A percentile compares a stretch with the other conserved stretches of the same genome.
Evolutionary conservation across 2,797 vertebrate genomes (phyloP).

Genomic region (Heterohyrax brucei): DNA sequence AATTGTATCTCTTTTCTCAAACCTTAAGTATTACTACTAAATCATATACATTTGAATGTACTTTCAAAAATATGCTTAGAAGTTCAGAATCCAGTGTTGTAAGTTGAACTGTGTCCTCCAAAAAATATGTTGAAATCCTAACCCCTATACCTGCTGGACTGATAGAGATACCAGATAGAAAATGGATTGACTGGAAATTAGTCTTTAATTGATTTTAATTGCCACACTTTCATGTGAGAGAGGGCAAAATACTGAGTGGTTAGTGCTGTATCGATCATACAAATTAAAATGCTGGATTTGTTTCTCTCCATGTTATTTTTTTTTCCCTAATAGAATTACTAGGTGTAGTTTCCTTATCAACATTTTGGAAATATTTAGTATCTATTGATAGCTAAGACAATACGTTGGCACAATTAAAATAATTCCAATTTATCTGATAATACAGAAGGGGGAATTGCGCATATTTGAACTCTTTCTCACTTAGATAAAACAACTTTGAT

Average conservation of each 20-base stretch:
- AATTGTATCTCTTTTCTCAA: slow-evolving; percentile 67
- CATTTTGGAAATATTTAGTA: background rate
- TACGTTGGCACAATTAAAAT: background rate
- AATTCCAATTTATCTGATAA: background rate
- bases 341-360: background rate
- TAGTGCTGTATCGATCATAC: background rate
- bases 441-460: background rate
- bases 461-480: background rate
- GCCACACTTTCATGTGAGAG: background rate
- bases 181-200: background rate
- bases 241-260: background rate
- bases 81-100: slow-evolving; percentile 28
- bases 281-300: background rate
- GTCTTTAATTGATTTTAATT: background rate
- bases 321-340: background rate
- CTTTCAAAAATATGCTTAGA: slow-evolving; percentile 72
- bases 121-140: background rate
- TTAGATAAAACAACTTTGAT: slow-evolving; percentile 33
- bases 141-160: background rate
- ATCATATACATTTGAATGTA: slow-evolving; percentile 64
- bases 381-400: background rate
- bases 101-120: background rate
- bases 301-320: background rate
- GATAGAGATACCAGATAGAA: background rate
- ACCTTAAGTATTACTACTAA: slow-evolving; percentile 57